phyloP scores from a whole-genome alignment of 2,888 invertebrate genomes.

The Eilema depressum region DNA sequence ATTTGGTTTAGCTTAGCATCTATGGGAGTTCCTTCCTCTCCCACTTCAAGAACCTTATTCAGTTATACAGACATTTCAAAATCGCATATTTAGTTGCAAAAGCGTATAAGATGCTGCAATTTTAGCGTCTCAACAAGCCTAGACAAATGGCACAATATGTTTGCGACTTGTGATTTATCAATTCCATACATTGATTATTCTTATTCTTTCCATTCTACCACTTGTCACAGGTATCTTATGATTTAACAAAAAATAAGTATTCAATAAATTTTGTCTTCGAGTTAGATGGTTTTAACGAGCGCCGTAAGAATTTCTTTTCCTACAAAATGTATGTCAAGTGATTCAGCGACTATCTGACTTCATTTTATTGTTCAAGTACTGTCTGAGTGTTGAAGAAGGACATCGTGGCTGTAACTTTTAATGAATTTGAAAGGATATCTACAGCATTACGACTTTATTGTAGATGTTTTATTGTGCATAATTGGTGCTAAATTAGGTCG shows the following conservation, averaged over 20 bases:
- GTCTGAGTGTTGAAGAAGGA: conserved; percentile 69
- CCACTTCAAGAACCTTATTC: too few species aligned
- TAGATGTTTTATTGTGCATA: conserved; percentile 64
- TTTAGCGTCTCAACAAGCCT: too few species aligned
- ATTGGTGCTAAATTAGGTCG: conserved; percentile 65
- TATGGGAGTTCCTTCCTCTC: too few species aligned
- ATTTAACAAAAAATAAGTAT: neutral
- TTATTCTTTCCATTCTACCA: too few species aligned
- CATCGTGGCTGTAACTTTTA: conserved; percentile 70
- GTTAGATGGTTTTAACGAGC: conserved; percentile 40
- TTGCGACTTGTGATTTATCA: neutral
- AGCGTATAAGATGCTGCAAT: neutral
- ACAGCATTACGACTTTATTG: conserved; percentile 63
- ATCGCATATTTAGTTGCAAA: neutral
- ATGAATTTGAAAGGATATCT: conserved; percentile 72
- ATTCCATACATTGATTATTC: too few species aligned
- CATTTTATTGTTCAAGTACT: conserved; percentile 78
- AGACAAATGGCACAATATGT: too few species aligned
- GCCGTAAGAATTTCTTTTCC: conserved; percentile 56
- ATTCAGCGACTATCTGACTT: conserved; percentile 69
- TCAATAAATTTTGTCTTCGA: conserved; percentile 20
- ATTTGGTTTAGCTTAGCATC: too few species aligned
- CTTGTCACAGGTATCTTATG: neutral
- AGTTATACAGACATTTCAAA: neutral
- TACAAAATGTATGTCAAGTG: conserved; percentile 78